phyloP scores from a whole-genome alignment of 64 coral and sea anemone genomes.

The Actinia tenebrosa region DNA sequence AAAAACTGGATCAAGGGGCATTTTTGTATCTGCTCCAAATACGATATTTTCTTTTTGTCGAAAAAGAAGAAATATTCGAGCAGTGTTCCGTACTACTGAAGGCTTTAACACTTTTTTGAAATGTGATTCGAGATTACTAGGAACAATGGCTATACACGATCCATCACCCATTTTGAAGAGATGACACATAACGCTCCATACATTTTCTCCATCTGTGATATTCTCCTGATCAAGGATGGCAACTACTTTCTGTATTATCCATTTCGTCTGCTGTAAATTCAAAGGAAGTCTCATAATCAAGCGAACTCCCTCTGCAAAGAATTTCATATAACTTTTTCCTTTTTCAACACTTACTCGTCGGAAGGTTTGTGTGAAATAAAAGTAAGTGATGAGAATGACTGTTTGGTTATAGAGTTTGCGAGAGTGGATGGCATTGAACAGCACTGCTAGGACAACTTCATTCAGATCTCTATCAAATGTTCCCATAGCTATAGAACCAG shows the following conservation, averaged over 20 bases:
- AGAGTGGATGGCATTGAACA: neutral
- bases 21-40: neutral
- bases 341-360: neutral
- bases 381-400: neutral
- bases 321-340: neutral
- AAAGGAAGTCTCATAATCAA: neutral
- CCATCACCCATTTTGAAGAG: neutral
- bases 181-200: neutral
- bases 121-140: neutral
- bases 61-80: neutral
- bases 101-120: neutral
- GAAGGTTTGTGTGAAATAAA: neutral
- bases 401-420: neutral
- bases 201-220: neutral
- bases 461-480: neutral
- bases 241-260: neutral
- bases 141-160: neutral
- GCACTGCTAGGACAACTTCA: neutral
- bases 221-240: neutral
- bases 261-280: neutral
- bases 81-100: neutral
- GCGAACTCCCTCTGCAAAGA: neutral
- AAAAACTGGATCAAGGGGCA: neutral
- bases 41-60: neutral
- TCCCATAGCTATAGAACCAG: neutral